Conservation (phyloP, 2,797 vertebrate species). For the Acrocephalus scirpaceus region DNA sequence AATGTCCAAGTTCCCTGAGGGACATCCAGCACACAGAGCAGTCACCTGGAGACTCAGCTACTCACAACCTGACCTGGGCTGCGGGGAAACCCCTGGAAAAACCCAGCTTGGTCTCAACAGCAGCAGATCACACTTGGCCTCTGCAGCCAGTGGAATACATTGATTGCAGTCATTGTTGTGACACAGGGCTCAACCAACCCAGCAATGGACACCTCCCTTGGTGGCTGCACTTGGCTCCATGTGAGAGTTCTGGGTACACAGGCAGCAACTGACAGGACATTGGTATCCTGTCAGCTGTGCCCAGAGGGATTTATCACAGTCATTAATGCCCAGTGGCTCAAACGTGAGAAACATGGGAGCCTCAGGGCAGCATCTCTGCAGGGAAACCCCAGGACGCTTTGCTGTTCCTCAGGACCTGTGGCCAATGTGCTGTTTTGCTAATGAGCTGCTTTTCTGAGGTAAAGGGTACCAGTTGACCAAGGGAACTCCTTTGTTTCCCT, state of each 20-base stretch:
- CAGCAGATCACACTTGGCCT: neutral
- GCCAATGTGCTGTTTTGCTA: neutral
- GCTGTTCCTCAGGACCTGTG: neutral
- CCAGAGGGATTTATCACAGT: neutral
- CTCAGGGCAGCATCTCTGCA: neutral
- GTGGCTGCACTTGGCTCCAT: neutral
- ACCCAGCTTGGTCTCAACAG: neutral
- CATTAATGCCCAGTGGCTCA: neutral
- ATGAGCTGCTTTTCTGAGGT: neutral
- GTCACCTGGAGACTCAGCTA: neutral
- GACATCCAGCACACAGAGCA: neutral
- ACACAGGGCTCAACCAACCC: neutral
- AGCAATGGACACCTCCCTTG: fast-evolving
- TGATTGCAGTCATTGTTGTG: neutral
- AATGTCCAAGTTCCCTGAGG: neutral
- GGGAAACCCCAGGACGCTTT: neutral
- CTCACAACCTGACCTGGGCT: neutral
- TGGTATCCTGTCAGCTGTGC: neutral
- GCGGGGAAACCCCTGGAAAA: neutral
- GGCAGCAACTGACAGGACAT: fast-evolving
- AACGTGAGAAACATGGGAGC: fast-evolving
- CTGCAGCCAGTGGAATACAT: neutral
- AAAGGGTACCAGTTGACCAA: neutral
- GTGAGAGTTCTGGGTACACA: neutral
- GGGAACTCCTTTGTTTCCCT: neutral